Percentiles rank a stretch among this genome's conserved stretches.
Evolutionary conservation across 2,797 vertebrate species (phyloP).

Genomic region (Peromyscus nudipes): DNA sequence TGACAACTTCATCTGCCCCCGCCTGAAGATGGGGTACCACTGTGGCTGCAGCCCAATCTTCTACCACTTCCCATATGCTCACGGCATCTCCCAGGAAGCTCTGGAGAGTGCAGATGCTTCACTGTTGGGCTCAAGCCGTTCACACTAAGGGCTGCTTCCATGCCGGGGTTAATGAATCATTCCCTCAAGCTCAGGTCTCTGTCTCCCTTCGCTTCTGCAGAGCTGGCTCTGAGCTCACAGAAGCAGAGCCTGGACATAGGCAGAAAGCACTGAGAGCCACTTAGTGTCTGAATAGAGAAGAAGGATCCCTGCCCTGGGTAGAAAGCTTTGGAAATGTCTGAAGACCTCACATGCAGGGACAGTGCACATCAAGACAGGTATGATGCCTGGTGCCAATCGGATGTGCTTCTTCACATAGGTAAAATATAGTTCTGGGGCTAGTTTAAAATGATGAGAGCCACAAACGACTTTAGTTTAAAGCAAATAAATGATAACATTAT

Average conservation of each 20-base stretch:
- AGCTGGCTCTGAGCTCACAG: not conserved
- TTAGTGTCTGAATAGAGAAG: not conserved
- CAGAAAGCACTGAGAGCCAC: not conserved
- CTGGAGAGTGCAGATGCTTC: not conserved
- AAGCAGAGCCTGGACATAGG: not conserved
- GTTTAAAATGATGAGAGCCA: slow-evolving; percentile 5
- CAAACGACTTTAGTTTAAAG: slow-evolving; percentile 33
- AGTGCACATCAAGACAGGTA: not conserved
- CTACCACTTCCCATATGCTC: not conserved
- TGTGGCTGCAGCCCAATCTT: not conserved
- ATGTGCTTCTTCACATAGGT: not conserved
- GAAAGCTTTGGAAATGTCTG: not conserved
- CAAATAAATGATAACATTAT: not conserved
- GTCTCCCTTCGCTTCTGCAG: slow-evolving; percentile 25
- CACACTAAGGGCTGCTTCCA: not conserved
- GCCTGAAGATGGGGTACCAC: not conserved
- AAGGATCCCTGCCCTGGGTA: not conserved
- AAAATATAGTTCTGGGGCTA: slow-evolving; percentile 27
- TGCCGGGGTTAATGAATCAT: not conserved
- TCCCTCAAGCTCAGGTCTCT: not conserved
- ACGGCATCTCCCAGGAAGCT: not conserved
- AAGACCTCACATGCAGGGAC: not conserved
- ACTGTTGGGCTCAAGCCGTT: not conserved
- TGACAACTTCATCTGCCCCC: not conserved
- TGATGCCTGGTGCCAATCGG: not conserved